These are phyloP conservation scores for Megaceryle maxima DNA, from an alignment of 2,113 vertebrate species.

Conservation along the genomic window DNA sequence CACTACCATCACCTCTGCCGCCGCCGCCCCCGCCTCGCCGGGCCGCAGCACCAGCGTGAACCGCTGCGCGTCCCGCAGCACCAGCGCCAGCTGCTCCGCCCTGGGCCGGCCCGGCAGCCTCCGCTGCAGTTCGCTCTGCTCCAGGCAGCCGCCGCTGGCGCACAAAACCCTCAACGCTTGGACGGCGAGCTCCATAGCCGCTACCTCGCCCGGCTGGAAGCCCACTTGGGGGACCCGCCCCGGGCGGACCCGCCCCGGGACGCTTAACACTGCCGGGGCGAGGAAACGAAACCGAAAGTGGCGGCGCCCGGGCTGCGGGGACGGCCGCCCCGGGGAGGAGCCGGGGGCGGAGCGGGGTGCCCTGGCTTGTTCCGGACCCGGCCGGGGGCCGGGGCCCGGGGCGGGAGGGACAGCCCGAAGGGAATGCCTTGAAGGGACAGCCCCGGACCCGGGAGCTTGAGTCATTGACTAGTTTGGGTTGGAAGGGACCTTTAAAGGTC, in stretches of 20 bases:
- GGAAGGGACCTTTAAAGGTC: background rate
- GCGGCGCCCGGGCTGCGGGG: no score
- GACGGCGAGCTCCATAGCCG: accelerated
- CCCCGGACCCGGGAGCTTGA: background rate
- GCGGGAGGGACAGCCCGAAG: background rate
- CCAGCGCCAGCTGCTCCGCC: background rate
- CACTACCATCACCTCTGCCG: background rate
- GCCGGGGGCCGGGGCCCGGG: no score
- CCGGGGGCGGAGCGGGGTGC: no score
- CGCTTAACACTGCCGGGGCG: no score
- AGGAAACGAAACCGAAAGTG: constrained; percentile 69
- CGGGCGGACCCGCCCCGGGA: background rate
- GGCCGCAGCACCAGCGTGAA: constrained; percentile 42
- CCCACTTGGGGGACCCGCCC: background rate
- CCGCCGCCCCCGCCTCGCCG: background rate
- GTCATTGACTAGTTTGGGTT: background rate
- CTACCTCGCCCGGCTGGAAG: background rate
- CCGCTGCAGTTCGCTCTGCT: constrained; percentile 37
- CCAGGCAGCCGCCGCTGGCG: constrained; percentile 67
- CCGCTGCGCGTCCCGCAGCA: constrained; percentile 28
- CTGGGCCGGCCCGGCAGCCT: background rate
- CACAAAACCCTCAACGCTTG: constrained; percentile 51
- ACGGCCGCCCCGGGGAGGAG: no score
- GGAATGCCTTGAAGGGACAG: no score
- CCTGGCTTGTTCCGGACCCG: no score